Base-by-base conservation (phyloP, 2,888 invertebrate species). In the Notodonta ziczac region DNA sequence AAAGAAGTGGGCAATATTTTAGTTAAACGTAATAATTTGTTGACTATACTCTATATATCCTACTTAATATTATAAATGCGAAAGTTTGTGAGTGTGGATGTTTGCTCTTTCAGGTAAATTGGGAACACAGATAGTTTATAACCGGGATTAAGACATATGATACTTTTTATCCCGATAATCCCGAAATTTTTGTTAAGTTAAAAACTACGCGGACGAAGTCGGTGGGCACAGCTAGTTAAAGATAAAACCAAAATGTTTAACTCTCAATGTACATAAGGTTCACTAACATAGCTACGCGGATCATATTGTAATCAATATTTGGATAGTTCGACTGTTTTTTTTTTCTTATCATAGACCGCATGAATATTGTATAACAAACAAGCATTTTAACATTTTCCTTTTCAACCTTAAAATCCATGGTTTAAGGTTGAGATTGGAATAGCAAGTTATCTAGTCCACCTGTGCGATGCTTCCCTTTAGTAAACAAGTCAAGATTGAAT, bases 401-500 rank as follows among this genome's bases (percentile, higher is more conserved):
- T 59, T 65, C 59, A 40, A 59, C 72, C 69, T 73, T 80, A 73
- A 32, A 0, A 0, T 2, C 0, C 16, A 4, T 6, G 3, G 0
- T 1, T 40, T 77, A 76, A 59, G 72, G 72, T 65, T 48, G 59
- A 74, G 67, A 76, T 65, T 78, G 60, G 66, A 63, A 66, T 44
- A 57, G 42, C 60, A 58, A 55, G 35, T 51, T 63, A 63, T 66
- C 55, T 60, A 62, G 74, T 76, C 74, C 74, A 73, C 73, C 69
- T 68, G 63, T 67, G 69, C 82, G 85, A 82, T 80, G 83, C 82
- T 84, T 94, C 94, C 94, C 94, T 89, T 88, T 92, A 91, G 95
- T 94, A 95, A 94, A 94, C 94, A 95, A 94, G 93, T 94, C 95
- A 95, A 95, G 95, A 96, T 96, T 96, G 96, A 96, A 96, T 96